A percentile compares a stretch with the other conserved stretches of the same genome.
phyloP scores from a whole-genome alignment of 2,113 vertebrate species.

The Noturus placidus region DNA sequence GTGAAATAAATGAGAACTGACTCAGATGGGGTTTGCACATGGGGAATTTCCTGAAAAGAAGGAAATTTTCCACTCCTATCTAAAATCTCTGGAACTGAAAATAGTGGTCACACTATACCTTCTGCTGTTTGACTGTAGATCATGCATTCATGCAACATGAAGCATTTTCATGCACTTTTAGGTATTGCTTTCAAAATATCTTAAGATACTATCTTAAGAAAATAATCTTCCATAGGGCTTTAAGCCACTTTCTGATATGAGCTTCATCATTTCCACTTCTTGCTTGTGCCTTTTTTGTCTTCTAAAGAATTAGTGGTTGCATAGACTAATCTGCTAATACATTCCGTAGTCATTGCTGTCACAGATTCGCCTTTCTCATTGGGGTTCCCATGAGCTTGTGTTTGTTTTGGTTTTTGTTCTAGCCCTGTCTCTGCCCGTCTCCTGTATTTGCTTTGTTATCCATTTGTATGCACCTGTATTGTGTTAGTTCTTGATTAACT shows the following conservation, averaged over 20 bases:
- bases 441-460: neutral
- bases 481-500: constrained; percentile 6
- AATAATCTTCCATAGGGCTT: neutral
- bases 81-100: constrained; percentile 5
- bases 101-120: neutral
- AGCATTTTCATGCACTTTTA: neutral
- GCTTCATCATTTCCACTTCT: neutral
- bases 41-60: constrained; percentile 6
- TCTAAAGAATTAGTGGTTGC: neutral
- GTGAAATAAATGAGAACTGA: constrained; percentile 43
- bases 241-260: neutral
- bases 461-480: neutral
- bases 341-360: neutral
- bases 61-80: constrained; percentile 11
- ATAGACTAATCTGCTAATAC: neutral
- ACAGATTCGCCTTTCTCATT: neutral
- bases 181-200: neutral
- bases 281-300: neutral
- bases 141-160: neutral
- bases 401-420: neutral
- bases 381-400: neutral
- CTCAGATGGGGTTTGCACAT: neutral
- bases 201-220: neutral
- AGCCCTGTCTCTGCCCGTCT: neutral
- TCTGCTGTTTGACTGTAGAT: constrained; percentile 14